Percentiles rank a stretch among this genome's conserved stretches.
Evolutionary conservation across 2,113 vertebrate genomes (phyloP).

Genomic region (Falcunculus frontatus): DNA sequence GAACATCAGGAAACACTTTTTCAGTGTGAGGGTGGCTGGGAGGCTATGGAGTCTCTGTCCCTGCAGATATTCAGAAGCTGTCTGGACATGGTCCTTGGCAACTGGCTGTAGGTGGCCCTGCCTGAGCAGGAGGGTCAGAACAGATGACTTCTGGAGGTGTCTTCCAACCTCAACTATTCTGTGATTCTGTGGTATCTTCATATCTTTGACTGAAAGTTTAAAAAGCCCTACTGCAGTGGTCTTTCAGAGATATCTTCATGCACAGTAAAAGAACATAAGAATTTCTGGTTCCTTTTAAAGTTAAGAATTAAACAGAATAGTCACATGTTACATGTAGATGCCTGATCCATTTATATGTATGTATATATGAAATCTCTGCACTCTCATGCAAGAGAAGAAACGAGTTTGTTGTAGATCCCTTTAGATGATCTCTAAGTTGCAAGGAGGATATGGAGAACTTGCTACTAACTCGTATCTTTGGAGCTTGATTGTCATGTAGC

Average conservation of each 20-base stretch:
- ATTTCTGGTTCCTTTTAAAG: not conserved
- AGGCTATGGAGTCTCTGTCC: not conserved
- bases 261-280: not conserved
- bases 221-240: not conserved
- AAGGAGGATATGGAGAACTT: not conserved
- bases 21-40: not conserved
- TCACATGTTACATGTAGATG: not conserved
- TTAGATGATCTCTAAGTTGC: not conserved
- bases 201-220: not conserved
- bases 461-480: not conserved
- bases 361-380: not conserved
- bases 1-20: not conserved
- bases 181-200: not conserved
- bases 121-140: not conserved
- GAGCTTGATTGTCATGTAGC: not conserved
- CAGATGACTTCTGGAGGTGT: not conserved
- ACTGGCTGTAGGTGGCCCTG: not conserved
- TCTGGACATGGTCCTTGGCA: not conserved
- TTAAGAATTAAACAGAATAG: not conserved
- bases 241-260: not conserved
- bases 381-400: not conserved
- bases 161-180: not conserved
- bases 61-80: not conserved
- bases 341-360: not conserved
- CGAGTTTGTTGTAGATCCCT: not conserved